Percentiles rank a stretch among this genome's conserved stretches.
Evolutionary conservation across 2,113 vertebrate species (phyloP).

Genomic region (Apodemus speciosus): DNA sequence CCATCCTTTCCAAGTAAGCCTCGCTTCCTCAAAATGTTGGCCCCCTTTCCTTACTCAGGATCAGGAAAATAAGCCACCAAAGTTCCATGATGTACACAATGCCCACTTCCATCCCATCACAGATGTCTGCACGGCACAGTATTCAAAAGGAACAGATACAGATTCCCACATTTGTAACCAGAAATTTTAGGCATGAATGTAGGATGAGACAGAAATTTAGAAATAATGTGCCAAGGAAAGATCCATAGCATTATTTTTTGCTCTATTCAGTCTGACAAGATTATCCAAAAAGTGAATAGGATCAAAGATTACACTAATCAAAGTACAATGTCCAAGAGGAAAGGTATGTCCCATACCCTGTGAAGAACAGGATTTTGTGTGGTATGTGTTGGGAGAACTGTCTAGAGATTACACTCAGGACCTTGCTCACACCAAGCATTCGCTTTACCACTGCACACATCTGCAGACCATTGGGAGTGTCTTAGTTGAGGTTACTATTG

Average conservation of each 20-base stretch:
- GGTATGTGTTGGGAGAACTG: neutral
- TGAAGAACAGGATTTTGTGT: neutral
- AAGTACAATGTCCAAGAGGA: neutral
- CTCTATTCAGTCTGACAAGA: neutral
- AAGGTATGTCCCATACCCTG: neutral
- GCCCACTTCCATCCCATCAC: neutral
- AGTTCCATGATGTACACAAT: neutral
- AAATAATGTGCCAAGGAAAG: neutral
- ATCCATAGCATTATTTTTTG: neutral
- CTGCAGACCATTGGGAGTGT: neutral
- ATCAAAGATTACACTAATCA: neutral
- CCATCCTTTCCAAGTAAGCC: neutral
- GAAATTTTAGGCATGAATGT: neutral
- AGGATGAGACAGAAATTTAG: neutral
- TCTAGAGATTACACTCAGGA: neutral
- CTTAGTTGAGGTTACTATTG: neutral
- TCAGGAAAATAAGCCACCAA: neutral
- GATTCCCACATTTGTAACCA: neutral
- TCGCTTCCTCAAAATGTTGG: neutral
- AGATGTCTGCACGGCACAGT: neutral
- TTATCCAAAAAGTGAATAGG: neutral
- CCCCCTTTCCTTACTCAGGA: neutral
- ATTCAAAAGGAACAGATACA: constrained; percentile 3
- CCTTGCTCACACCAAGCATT: neutral
- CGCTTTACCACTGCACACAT: neutral